Conservation (phyloP, 2,113 vertebrate species). For the human (Homo sapiens) region DNA sequence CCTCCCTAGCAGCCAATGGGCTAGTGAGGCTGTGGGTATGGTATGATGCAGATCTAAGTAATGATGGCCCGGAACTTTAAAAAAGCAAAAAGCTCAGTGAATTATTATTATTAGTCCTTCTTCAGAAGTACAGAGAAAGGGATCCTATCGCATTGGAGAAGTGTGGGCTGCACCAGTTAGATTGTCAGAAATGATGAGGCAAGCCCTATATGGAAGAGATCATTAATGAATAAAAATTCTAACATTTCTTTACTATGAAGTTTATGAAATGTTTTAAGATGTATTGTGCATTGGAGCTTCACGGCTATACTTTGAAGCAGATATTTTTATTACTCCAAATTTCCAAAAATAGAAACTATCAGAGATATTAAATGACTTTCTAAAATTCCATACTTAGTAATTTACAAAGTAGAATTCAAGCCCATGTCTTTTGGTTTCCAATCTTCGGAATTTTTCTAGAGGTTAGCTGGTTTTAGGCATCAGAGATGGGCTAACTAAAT, state of each 20-base stretch:
- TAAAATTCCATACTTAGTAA: background rate
- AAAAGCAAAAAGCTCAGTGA: slow-evolving; percentile 33
- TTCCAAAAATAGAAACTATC: background rate
- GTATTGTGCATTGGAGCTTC: background rate
- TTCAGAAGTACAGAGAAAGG: slow-evolving; percentile 43
- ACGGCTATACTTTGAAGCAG: background rate
- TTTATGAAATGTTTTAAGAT: background rate
- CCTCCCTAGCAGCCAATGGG: background rate
- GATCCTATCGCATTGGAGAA: slow-evolving; percentile 14
- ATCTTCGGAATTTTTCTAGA: background rate
- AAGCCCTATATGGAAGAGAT: background rate
- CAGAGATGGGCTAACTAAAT: background rate
- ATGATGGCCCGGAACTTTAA: background rate
- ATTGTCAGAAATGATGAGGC: background rate
- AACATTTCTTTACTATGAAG: background rate
- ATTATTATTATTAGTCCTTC: slow-evolving; percentile 56
- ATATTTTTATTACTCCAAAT: slow-evolving; percentile 15
- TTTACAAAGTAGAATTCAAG: slow-evolving; percentile 5
- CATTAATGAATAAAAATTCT: background rate
- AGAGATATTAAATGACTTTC: background rate
- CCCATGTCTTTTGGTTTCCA: background rate
- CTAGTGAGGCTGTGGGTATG: background rate
- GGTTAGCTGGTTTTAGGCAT: background rate
- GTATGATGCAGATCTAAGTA: slow-evolving; percentile 46
- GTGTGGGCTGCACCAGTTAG: background rate